Conservation (phyloP, 1,140 invertebrate genomes). For the Heterodera schachtii region DNA sequence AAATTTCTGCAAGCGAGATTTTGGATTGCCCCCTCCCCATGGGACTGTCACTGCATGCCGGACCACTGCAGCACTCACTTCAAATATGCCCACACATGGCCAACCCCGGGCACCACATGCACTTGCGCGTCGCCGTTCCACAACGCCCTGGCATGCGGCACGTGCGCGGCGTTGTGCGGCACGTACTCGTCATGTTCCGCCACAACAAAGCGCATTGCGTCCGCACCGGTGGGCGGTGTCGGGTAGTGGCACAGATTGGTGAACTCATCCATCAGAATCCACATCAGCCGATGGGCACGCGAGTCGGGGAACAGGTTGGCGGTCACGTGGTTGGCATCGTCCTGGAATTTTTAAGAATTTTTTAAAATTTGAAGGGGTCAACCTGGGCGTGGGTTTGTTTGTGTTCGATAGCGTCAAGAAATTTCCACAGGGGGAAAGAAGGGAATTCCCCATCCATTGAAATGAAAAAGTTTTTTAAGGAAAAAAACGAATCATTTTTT, state of each 20-base stretch:
- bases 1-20: too few species aligned
- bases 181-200: conserved; percentile 87
- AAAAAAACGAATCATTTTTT: too few species aligned
- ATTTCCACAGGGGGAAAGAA: too few species aligned
- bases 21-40: too few species aligned
- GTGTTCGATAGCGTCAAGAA: too few species aligned
- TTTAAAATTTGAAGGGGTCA: too few species aligned
- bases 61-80: conserved; percentile 80
- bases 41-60: too few species aligned
- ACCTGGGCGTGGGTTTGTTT: too few species aligned
- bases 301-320: conserved; percentile 71
- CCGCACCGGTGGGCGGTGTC: conserved; percentile 76
- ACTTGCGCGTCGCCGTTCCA: conserved; percentile 79
- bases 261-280: conserved; percentile 96
- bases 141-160: conserved; percentile 43
- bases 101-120: conserved; percentile 77
- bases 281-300: conserved; percentile 80
- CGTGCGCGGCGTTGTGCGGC: conserved; percentile 77
- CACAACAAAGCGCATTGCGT: conserved; percentile 81
- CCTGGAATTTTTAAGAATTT: conserved; percentile 23
- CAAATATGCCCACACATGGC: conserved; percentile 78
- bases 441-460: too few species aligned
- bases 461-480: too few species aligned
- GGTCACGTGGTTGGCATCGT: conserved; percentile 25
- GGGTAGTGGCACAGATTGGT: conserved; percentile 93